Base-by-base conservation (phyloP, 2,113 vertebrate species). In the Pelecanus crispus region DNA sequence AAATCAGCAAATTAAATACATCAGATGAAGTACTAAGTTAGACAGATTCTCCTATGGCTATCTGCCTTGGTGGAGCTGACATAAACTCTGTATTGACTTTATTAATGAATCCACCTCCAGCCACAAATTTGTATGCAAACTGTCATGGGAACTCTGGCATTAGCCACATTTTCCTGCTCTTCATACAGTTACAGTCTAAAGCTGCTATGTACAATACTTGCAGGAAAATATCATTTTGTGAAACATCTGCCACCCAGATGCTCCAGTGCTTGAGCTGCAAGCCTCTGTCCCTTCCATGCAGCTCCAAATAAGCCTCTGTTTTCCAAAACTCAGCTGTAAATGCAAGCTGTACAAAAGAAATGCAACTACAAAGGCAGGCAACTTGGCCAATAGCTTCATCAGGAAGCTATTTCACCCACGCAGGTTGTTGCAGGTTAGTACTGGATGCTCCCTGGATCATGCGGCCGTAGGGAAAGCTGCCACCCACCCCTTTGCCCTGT, bases 81-180 rank as follows among this genome's bases (percentile, higher is more conserved):
- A 89, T 80, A 70, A 74, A 87, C 74, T 93, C 81, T 56, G 61
- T 92, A 88, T 91, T 96, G 93, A 96, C 97, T 97, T 96, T 96
- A 96, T 97, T 96, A 97, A 95, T 94, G 95, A 96, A 93, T 94
- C 86, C 34, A 88, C 95, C 94, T 91, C 52, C 68, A 95, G 92
- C 91, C 89, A 92, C 86, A 96, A 94, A 92, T 90, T 92, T 96
- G 71, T 67, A 93, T 87, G 75, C 55, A 94, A 93, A 77, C 74
- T 87, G 78, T 90, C 97, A 90, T 11, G n/a, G 86, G 82, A 97
- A 73, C 82, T 72, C 75, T 61, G 58, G 61, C 75, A 85, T 92
- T 59, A 94, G 92, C 65, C 71, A 20, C 50, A 58, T 95, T 96
- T 96, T 81, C 89, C 68, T 86, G 77, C 62, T 62, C 90, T 86